A percentile compares a stretch with the other conserved stretches of the same genome.
These are phyloP conservation scores for Anguilla marmorata DNA, from an alignment of 2,797 vertebrate species.

Conservation along the genomic window DNA sequence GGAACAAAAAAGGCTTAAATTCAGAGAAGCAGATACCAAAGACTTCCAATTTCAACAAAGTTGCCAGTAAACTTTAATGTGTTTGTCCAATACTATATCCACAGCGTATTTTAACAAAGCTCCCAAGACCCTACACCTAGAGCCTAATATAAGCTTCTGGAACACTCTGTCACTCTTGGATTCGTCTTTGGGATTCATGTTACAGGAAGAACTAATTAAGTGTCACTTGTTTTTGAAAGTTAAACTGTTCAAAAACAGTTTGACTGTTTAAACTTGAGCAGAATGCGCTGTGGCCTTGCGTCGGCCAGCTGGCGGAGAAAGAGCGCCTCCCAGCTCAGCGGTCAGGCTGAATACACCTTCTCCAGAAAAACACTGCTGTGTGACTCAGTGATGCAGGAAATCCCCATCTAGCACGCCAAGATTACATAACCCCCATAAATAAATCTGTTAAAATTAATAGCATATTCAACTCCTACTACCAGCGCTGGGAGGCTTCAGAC, in stretches of 20 bases:
- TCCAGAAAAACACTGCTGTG: neutral
- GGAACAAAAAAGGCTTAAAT: conserved; percentile 29
- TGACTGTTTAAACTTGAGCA: neutral
- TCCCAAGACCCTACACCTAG: neutral
- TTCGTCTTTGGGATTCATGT: neutral
- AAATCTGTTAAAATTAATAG: neutral
- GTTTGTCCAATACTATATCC: neutral
- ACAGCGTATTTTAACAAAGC: neutral
- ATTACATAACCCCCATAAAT: neutral
- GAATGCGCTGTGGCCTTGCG: neutral
- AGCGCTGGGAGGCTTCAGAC: neutral
- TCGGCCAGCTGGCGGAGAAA: neutral
- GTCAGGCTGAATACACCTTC: neutral
- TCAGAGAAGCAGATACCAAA: neutral
- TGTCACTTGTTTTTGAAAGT: neutral
- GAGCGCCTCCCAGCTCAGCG: neutral
- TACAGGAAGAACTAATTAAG: neutral
- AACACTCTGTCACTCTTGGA: neutral
- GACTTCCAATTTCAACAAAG: neutral
- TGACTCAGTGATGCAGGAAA: neutral
- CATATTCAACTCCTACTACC: neutral
- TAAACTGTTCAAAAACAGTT: too few species aligned
- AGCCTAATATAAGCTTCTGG: neutral
- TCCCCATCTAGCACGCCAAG: neutral
- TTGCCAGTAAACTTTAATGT: neutral